Conservation (phyloP, 2,113 vertebrate species). For the Cochlearius cochlearius region DNA sequence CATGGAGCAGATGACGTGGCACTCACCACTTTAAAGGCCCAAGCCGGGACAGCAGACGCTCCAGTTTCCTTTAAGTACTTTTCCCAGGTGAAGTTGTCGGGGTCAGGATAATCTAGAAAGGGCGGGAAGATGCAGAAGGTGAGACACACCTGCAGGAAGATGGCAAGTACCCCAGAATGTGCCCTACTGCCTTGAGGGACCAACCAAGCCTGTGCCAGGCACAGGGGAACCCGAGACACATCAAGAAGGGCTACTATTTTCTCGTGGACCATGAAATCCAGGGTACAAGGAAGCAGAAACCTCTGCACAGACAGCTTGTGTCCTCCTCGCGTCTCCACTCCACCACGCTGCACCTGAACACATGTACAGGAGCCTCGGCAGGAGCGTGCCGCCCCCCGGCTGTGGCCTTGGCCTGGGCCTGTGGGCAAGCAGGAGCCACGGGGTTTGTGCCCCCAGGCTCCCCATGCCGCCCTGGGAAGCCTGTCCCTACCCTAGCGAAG, state of each 20-base stretch:
- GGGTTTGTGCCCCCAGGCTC: background rate
- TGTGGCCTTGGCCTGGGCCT: background rate
- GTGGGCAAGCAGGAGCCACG: background rate
- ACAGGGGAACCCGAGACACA: background rate
- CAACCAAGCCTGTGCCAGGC: background rate
- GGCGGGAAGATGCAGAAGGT: background rate
- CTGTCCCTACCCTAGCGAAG: background rate
- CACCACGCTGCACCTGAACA: background rate
- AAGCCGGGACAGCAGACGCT: conserved; percentile 84
- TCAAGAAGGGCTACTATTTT: background rate
- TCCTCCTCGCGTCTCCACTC: background rate
- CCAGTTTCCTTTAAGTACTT: conserved; percentile 92
- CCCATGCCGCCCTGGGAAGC: background rate
- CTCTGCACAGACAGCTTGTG: background rate
- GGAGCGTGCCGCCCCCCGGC: background rate
- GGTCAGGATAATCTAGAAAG: conserved; percentile 89
- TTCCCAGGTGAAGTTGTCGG: conserved; percentile 91
- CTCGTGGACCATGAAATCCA: background rate
- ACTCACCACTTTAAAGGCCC: conserved; percentile 91
- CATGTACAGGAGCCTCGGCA: background rate
- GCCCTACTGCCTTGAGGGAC: background rate
- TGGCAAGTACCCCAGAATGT: background rate
- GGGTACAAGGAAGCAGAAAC: background rate
- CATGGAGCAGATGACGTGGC: background rate
- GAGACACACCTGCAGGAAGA: background rate